Evolutionary conservation across 2,113 vertebrate genomes (phyloP), one percentile per base, ranked within the genome.

Genomic region (Hyla sarda): DNA sequence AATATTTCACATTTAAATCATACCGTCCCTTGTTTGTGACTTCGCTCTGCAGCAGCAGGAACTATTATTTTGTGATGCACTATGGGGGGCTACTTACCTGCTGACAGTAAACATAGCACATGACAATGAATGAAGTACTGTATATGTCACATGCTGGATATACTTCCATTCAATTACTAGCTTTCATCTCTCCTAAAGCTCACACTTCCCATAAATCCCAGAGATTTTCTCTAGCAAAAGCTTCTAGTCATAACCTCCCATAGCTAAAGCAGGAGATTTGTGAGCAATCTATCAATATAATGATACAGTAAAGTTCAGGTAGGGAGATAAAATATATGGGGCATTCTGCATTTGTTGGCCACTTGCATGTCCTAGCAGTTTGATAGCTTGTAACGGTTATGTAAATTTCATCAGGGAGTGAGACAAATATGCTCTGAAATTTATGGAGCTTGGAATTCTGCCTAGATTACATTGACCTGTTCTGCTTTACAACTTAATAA

Each of bases 271-370:
- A 90, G 91, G 94, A 94, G 94, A 93, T 91, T 90, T 89, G 86
- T 88, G 90, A 82, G 0, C 89, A 90, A 86, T 95, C 94, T 90
- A 93, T 95, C 94, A 94, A 73, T n/a, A 90, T 93, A 94, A 95
- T 93, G 88, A 88, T 87, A 88, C 72, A 90, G 91, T 94, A 94
- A 95, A 95, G 92, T 92, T 91, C 85, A 87, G 89, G 88, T 90
- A 89, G 87, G 89, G 87, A 91, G 90, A 91, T 94, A 90, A 95
- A 95, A 93, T 95, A 94, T 92, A 93, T 89, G 91, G 82, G 1
- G 89, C 89, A 83, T 93, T 94, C 90, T 90, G 88, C 88, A 91
- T 93, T 90, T 89, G 91, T 89, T 90, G 90, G 90, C 90, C 74
- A 69, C 87, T 87, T 89, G 89, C 91, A 89, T 58, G 88, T 92